Base-by-base conservation (phyloP, 1,140 invertebrate species). In the Drosophila cardini region DNA sequence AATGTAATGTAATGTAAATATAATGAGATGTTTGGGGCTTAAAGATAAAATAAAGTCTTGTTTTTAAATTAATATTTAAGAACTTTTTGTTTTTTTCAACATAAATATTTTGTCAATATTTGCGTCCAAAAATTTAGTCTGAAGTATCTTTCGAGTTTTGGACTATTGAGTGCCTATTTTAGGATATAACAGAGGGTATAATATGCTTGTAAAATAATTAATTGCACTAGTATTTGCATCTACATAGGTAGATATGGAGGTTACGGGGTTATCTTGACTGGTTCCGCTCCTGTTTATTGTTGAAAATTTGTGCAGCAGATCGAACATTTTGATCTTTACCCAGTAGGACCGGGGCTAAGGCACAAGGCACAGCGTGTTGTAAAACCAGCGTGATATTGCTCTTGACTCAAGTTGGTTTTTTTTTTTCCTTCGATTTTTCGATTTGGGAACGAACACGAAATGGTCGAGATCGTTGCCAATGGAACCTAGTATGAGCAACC, bases 391-490 rank as follows among this genome's bases (percentile, higher is more conserved):
- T 76, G 61, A 38, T 45, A 13, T 53, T 36, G 21, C 21, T 26
- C 21, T 26, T 26, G 5, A 34, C n/a, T 53, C 10, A 26, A 30
- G 9, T 36, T 9, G 45, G 55, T 62, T 71, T 43, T 38, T 15
- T 36, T 34, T 21, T 15, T n/a, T n/a, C n/a, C n/a, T n/a, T 21
- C 45, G n/a, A 40, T 40, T 26, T 4, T 43, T 43, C 13, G 42
- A 30, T 16, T 46, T 18, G 53, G 34, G 21, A 26, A 26, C 21
- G 21, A 26, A 26, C 32, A 58, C n/a, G 13, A 67, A 63, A 15
- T 65, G 61, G 60, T 79, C 53, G 46, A 63, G 76, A 79, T 75
- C 80, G 40, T 18, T 45, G 48, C 48, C 80, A 45, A 32, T 46
- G 46, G 43, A 57, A 18, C 18, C 32, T 63, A 26, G 21, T 26